Evolutionary conservation across 1,140 invertebrate species (phyloP).

Genomic region (Holcopasites calliopsidis): DNA sequence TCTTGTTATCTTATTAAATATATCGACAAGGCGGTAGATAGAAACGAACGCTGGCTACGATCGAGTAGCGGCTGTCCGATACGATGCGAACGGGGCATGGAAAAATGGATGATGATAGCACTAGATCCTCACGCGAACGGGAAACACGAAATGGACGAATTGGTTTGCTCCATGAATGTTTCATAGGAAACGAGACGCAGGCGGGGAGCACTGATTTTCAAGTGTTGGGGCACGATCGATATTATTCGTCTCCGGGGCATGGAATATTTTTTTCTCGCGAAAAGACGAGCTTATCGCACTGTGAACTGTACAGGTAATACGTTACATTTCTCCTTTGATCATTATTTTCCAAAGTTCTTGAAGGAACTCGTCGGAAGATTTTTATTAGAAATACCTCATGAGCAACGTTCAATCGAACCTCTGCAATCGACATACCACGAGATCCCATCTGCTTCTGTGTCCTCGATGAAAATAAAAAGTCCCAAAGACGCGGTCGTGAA

Average conservation of each 20-base stretch:
- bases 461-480: background rate
- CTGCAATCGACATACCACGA: background rate
- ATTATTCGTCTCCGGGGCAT: conserved; percentile 12
- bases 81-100: background rate
- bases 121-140: background rate
- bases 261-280: background rate
- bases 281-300: background rate
- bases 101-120: background rate
- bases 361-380: background rate
- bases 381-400: background rate
- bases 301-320: background rate
- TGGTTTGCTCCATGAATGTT: conserved; percentile 21
- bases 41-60: conserved; percentile 35
- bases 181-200: conserved; percentile 1
- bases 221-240: conserved; percentile 44
- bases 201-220: conserved; percentile 33
- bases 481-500: background rate
- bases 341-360: background rate
- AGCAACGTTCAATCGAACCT: background rate
- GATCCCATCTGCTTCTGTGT: background rate
- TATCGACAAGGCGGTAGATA: conserved; percentile 57
- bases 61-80: conserved; percentile 7
- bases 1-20: conserved; percentile 71
- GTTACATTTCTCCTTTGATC: no score
- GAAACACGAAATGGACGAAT: background rate